A percentile compares a stretch with the other conserved stretches of the same genome.
Conservation (phyloP, 2,888 invertebrate species). For the Phrixothrix hirtus region DNA sequence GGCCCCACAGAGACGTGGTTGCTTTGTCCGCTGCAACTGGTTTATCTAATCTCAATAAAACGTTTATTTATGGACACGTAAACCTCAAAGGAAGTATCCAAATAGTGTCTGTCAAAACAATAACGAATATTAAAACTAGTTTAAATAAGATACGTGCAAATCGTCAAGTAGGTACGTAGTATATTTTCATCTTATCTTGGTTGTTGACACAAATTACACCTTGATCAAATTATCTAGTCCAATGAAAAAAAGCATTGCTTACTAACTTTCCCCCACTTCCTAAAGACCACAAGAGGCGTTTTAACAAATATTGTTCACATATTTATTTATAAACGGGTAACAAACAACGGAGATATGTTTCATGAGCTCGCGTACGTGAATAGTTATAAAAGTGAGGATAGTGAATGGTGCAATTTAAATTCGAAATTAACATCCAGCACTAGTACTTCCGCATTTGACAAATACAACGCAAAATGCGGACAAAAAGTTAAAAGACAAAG, state of each 20-base stretch:
- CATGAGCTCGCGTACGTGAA: constrained; percentile 17
- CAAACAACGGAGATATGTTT: constrained; percentile 15
- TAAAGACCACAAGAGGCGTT: not conserved
- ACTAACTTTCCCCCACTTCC: constrained; percentile 4
- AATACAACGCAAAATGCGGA: not conserved
- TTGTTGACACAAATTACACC: constrained; percentile 11
- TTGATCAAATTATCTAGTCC: constrained; percentile 12
- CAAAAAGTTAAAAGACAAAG: constrained; percentile 55
- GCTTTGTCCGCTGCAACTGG: too few species aligned
- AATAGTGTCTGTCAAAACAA: too few species aligned
- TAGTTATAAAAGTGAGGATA: not conserved
- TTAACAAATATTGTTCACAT: constrained; percentile 12
- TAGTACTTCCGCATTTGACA: constrained; percentile 12
- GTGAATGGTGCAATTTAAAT: not conserved
- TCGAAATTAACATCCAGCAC: constrained; percentile 10
- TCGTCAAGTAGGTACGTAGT: constrained; percentile 2
- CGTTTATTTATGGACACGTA: too few species aligned
- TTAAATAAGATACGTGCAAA: constrained; percentile 12
- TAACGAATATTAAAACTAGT: too few species aligned
- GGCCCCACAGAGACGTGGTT: too few species aligned
- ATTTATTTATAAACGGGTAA: constrained; percentile 15
- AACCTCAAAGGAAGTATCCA: too few species aligned
- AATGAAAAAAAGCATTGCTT: constrained; percentile 10
- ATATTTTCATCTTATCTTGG: constrained; percentile 1
- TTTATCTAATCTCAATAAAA: too few species aligned